Base-by-base conservation (phyloP, 2,113 vertebrate species). In the Rhinopomastus cyanomelas region DNA sequence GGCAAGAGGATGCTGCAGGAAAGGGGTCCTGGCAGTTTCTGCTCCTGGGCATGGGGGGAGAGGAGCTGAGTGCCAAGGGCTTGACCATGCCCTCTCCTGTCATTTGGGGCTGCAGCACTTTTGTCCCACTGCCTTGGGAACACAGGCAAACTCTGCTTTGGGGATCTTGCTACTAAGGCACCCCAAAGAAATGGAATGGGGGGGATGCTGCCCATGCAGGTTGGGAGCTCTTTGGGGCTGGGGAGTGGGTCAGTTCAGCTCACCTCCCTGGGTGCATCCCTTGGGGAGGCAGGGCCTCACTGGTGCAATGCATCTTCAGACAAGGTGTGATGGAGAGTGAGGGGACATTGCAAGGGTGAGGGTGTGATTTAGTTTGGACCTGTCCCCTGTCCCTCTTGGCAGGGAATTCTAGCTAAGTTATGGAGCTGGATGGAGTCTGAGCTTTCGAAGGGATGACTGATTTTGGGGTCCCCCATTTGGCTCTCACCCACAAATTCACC, bases 361-460 rank as follows among this genome's bases (percentile, higher is more conserved):
- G 26, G 3, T 23, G 26, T 32, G 25, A 3, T 52, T 39, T 61
- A 55, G 3, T 37, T 36, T 59, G 53, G 32, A 53, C 37, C 23
- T 44, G 48, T 4, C 11, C 32, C 23, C 22, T 39, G 44, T 22
- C 8, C n/a, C 26, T 17, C 6, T 30, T 22, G 39, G 36, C 6
- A 36, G 16, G 18, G 29, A 79, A 25, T 51, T 51, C 36, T 18
- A 39, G 53, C 30, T 42, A 21, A 80, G 15, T 30, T 30, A 4
- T 9, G 49, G 48, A 23, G 13, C 32, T 71, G 39, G 3, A 11
- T 8, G 16, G 62, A 72, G 21, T 21, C 67, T 64, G 48, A 52
- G 21, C 15, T 17, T 42, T 9, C 6, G 7, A 2, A 3, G 3
- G 8, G 3, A 1, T 6, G 30, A 8, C 4, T 3, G 6, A 7